phyloP scores from a whole-genome alignment of 35 echinoderm and acorn worm genomes.

The Apostichopus parvimensis region DNA sequence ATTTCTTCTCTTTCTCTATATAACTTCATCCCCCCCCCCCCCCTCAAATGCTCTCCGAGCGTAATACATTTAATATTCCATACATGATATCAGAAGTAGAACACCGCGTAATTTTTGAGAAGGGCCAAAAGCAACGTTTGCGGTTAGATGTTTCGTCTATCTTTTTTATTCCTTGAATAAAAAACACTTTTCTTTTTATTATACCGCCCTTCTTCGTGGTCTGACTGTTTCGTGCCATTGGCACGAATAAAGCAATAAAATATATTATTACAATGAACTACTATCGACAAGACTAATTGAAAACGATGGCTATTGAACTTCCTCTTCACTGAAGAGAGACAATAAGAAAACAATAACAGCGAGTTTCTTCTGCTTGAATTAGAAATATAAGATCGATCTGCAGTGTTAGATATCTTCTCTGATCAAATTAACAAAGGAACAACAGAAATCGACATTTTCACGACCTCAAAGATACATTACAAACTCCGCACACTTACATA shows the following conservation, averaged over 20 bases:
- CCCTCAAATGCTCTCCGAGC: background rate
- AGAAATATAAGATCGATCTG: background rate
- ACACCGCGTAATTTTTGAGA: background rate
- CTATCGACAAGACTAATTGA: background rate
- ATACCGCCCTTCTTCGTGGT: background rate
- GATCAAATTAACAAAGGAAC: too few relatives aligned
- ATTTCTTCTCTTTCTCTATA: background rate
- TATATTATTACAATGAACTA: background rate
- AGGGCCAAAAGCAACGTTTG: background rate
- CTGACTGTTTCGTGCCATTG: background rate
- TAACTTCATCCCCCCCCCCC: background rate
- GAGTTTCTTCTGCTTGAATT: background rate
- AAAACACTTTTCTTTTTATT: background rate
- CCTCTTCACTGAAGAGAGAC: background rate
- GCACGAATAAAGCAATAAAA: background rate
- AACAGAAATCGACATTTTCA: too few relatives aligned
- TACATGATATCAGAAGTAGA: background rate
- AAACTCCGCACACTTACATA: too few relatives aligned
- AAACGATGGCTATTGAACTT: background rate
- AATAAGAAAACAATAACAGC: background rate
- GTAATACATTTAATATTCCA: background rate
- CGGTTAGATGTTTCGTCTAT: background rate
- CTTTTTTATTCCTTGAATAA: background rate
- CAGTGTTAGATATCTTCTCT: too few relatives aligned
- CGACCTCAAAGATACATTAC: too few relatives aligned